These are phyloP conservation scores for Acomys russatus DNA, from an alignment of 2,797 vertebrate genomes.

Conservation along the genomic window DNA sequence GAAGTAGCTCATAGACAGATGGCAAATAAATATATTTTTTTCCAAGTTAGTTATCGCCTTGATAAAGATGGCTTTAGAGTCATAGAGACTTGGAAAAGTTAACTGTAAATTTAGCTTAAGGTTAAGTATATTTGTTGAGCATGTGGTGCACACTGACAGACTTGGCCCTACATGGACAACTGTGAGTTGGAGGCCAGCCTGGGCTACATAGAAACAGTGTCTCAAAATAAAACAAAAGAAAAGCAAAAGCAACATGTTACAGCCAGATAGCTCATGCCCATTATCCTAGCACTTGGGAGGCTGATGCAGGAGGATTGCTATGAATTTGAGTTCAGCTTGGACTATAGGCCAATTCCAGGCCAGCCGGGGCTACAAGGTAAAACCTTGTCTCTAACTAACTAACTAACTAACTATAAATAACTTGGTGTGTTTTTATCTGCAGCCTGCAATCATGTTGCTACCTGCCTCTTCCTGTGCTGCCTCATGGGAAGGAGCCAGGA, in stretches of 20 bases:
- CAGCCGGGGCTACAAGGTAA: neutral
- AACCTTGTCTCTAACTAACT: neutral
- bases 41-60: neutral
- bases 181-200: neutral
- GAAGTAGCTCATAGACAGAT: neutral
- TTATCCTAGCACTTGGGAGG: neutral
- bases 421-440: slow-evolving; percentile 24
- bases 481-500: neutral
- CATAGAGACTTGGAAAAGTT: neutral
- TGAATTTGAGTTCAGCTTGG: neutral
- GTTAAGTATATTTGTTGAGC: neutral
- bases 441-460: neutral
- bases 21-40: neutral
- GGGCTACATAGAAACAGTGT: neutral
- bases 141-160: neutral
- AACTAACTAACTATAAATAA: neutral
- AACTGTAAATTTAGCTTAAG: neutral
- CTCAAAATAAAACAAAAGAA: neutral
- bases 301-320: neutral
- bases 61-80: neutral
- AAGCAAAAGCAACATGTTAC: neutral
- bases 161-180: neutral
- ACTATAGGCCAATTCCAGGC: neutral
- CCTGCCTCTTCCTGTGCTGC: neutral
- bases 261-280: neutral